Evolutionary conservation across 2,888 invertebrate genomes (phyloP).

Genomic region (Zonitis immaculata): DNA sequence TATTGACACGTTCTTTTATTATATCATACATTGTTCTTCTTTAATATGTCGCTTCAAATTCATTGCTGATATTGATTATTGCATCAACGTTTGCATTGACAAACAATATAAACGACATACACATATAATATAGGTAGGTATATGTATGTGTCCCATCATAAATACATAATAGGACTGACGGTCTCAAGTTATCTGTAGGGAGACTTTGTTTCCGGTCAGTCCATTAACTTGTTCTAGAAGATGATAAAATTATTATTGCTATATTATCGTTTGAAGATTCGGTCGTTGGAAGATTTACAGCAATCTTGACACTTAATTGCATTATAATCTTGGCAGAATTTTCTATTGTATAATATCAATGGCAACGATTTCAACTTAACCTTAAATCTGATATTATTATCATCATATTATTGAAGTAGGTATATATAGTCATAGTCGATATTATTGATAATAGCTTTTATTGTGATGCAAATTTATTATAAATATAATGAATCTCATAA

Average conservation of each 20-base stretch:
- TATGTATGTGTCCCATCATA: neutral
- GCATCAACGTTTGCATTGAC: neutral
- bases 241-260: neutral
- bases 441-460: no score
- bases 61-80: neutral
- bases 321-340: no score
- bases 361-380: no score
- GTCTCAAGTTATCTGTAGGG: neutral
- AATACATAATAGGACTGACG: neutral
- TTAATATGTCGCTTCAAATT: neutral
- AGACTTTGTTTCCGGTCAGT: neutral
- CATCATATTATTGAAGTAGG: constrained; percentile 1
- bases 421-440: no score
- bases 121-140: neutral
- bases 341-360: no score
- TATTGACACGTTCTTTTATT: neutral
- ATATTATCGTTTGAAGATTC: no score
- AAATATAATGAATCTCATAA: no score
- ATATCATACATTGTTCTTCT: no score
- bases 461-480: no score
- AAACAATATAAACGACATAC: neutral
- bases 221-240: neutral
- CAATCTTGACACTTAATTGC: neutral
- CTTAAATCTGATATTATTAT: constrained; percentile 11
- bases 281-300: neutral